Evolutionary conservation across 2,797 vertebrate species (phyloP).

Genomic region (Cephalopachus bancanus): DNA sequence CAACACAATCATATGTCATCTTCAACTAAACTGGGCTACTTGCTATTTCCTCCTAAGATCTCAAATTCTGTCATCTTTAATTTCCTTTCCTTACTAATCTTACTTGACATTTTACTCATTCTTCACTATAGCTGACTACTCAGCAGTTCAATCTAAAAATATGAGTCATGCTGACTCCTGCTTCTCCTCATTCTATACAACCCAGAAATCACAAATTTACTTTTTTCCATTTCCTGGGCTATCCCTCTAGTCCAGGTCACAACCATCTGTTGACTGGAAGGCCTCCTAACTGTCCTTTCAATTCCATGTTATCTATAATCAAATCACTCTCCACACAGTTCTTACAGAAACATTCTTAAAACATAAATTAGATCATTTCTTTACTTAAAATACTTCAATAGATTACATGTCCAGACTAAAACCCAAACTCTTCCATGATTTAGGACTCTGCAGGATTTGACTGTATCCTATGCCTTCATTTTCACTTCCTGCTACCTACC

Average conservation of each 20-base stretch:
- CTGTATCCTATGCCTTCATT: not conserved
- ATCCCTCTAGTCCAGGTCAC: not conserved
- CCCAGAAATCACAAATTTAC: not conserved
- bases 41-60: not conserved
- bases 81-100: not conserved
- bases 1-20: not conserved
- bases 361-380: not conserved
- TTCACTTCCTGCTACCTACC: not conserved
- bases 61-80: not conserved
- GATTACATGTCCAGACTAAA: not conserved
- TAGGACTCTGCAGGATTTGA: not conserved
- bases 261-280: not conserved
- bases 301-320: not conserved
- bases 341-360: slow-evolving; percentile 28
- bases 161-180: not conserved
- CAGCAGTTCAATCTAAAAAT: slow-evolving; percentile 6
- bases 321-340: not conserved
- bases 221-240: not conserved
- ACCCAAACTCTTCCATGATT: not conserved
- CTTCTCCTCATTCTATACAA: not conserved
- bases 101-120: not conserved
- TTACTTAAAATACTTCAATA: not conserved
- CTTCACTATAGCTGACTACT: not conserved
- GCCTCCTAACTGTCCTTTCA: not conserved
- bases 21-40: not conserved